A percentile compares a stretch with the other conserved stretches of the same genome.
These are phyloP conservation scores for Synanthedon myopaeformis DNA, from an alignment of 2,888 invertebrate species.

Conservation along the genomic window DNA sequence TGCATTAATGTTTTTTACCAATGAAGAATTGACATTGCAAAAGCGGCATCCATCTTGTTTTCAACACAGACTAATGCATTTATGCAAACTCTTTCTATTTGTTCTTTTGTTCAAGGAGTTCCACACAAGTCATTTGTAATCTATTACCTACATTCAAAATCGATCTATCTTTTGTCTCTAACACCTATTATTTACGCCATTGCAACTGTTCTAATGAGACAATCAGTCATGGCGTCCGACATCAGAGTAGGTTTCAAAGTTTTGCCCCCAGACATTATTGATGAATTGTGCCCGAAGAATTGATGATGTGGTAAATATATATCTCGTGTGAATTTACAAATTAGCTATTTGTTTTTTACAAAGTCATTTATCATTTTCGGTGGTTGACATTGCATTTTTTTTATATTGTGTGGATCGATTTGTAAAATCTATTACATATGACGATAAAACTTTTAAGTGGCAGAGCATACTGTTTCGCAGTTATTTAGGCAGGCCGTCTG, in stretches of 20 bases:
- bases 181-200: background rate
- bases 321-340: background rate
- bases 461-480: too few species aligned
- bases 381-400: background rate
- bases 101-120: too few species aligned
- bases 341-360: background rate
- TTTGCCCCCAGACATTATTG: background rate
- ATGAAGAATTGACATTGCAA: too few species aligned
- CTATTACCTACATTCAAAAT: background rate
- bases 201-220: background rate
- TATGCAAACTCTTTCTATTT: too few species aligned
- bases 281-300: background rate
- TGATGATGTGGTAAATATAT: background rate
- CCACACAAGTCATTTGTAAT: too few species aligned
- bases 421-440: too few species aligned
- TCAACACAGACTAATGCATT: too few species aligned
- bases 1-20: too few species aligned
- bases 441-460: too few species aligned
- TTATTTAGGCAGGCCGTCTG: too few species aligned
- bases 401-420: too few species aligned
- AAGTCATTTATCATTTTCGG: background rate
- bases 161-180: background rate
- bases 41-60: too few species aligned
- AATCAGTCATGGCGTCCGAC: background rate
- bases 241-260: background rate